phyloP scores from a whole-genome alignment of 2,113 vertebrate species.

The Xiphorhynchus elegans region DNA sequence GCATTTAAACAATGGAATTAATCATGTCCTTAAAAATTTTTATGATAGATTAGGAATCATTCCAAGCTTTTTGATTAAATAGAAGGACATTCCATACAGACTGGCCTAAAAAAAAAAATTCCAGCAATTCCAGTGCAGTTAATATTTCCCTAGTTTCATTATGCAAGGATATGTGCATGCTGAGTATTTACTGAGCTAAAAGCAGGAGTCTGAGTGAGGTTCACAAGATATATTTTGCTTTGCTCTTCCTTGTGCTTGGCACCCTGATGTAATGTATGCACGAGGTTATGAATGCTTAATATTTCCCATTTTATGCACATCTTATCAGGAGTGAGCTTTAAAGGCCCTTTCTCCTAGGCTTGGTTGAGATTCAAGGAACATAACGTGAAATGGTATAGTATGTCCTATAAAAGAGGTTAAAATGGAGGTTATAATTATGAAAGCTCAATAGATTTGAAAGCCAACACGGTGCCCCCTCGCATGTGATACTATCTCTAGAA shows the following conservation, averaged over 20 bases:
- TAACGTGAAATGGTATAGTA: conserved; percentile 8
- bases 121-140: neutral
- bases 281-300: neutral
- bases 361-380: conserved; percentile 57
- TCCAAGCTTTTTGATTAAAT: conserved; percentile 73
- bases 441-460: conserved; percentile 66
- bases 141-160: conserved; percentile 52
- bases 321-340: conserved; percentile 43
- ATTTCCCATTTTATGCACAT: conserved; percentile 26
- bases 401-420: conserved; percentile 64
- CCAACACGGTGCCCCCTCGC: conserved; percentile 32
- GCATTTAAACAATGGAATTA: conserved; percentile 80
- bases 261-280: conserved; percentile 1
- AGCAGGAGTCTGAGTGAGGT: conserved; percentile 23
- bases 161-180: neutral
- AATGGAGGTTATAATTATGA: conserved; percentile 66
- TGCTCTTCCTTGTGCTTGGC: neutral
- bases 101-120: neutral
- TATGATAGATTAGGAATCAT: conserved; percentile 70
- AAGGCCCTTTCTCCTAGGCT: conserved; percentile 23
- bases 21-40: conserved; percentile 70
- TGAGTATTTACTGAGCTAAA: conserved; percentile 61
- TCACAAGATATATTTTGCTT: conserved; percentile 41
- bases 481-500: conserved; percentile 48
- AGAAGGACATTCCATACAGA: conserved; percentile 47